Evolutionary conservation across 2,797 vertebrate species (phyloP), one percentile per base, ranked within the genome.

Genomic region (Enteromius argenteus): DNA sequence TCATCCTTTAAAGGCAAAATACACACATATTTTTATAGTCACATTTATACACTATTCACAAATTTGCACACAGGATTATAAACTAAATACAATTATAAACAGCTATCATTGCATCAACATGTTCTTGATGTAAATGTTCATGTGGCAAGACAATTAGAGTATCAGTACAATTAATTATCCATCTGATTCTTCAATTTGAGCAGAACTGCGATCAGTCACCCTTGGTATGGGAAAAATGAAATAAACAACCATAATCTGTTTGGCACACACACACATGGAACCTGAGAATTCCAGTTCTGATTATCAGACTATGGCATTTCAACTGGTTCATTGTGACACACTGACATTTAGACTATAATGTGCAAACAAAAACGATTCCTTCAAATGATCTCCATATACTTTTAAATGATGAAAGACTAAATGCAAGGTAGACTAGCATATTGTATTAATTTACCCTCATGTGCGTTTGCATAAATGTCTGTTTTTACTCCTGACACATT

Each of bases 51-150:
- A 10, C 91, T 90, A 92, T 90, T 93, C 92, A 94, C 93, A 92
- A 91, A 88, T 90, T 93, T 93, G 88, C 92, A 94, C 92, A 89
- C 91, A 89, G 89, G 88, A 88, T 75, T 73, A 75, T 81, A 92
- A 94, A 91, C 91, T 92, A 94, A 94, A 92, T 90, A 92, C 90
- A 85, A 87, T 93, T 90, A 91, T 91, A 92, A 69, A 76, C 72
- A 68, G 73, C 75, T 78, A 84, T 79, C 75, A 35, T 69, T 77
- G 67, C 79, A 35, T 79, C 37, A 17, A 79, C 30, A 49, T 49
- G 56, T 71, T 49, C 27, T 71, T 53, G n/a, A 37, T 58, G 74
- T 27, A 23, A 60, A 78, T 44, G 64, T 51, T 53, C 21, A 2
- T n/a, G n/a, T 76, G 81, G 62, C 79, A 60, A 90, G 69, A 71